Base-by-base conservation (phyloP, 2,888 invertebrate genomes). In the Ophonus ardosiacus region DNA sequence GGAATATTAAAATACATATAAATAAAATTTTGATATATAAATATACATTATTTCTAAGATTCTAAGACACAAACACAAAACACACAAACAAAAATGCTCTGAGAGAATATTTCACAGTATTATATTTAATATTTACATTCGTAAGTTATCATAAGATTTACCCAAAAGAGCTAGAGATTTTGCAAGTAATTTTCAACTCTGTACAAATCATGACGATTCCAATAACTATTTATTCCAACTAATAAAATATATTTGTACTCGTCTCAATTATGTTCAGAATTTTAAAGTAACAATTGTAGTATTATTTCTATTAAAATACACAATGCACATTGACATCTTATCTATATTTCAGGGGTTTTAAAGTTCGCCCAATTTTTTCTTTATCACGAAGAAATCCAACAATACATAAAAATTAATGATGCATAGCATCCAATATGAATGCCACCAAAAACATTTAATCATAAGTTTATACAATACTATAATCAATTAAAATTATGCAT, bases 241-340 rank as follows among this genome's bases (percentile, higher is more conserved):
- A 84, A 84, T 84, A 78, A 84, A 84, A 84, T 84, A 78, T 84
- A 78, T 84, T 78, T 84, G 79, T 79, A 79, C 84, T 78, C 79
- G 63, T 84, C 61, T 84, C 31, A 74, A 83, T 40, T 71, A 83
- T 40, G 71, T 74, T 83, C 38, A 57, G 56, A 74, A 83, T 63
- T 78, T 57, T 79, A 61, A 80, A 80, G 18, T 80, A 61, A 76
- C 51, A 57, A 78, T 8, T 76, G 76, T 40, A 74, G 18, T 18
- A 78, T 57, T 40, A 43, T 40, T 74, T 74, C 43, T 43, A 74
- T 13, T 78, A 78, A 78, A 78, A 78, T 56, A 78, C 57, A 78
- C 78, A 24, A 40, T 78, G 56, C 43, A 80, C 57, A 80, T 59
- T 80, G 80, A 80, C 43, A 31, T 79, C 38, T 80, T 18, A 40